phyloP scores from a whole-genome alignment of 2,113 vertebrate species.

The Mirza zaza region DNA sequence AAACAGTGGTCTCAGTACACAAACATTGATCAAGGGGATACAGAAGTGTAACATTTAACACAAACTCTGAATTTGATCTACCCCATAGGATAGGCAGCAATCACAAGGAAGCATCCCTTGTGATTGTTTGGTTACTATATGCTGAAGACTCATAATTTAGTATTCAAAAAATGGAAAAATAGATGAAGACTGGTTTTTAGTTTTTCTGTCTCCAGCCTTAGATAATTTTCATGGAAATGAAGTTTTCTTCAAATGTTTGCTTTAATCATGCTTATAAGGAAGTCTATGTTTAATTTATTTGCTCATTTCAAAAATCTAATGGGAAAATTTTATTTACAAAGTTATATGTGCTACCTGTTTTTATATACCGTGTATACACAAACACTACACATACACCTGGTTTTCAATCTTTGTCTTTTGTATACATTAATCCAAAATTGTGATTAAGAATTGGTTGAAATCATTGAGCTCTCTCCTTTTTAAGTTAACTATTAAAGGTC shows the following conservation, averaged over 20 bases:
- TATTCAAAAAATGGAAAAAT: background rate
- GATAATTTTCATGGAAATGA: background rate
- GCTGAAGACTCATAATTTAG: background rate
- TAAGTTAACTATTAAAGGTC: background rate
- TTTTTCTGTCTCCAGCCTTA: background rate
- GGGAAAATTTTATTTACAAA: background rate
- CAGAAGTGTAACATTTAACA: background rate
- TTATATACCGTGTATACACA: background rate
- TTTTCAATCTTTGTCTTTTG: background rate
- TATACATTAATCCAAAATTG: background rate
- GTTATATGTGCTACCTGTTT: background rate
- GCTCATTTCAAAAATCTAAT: background rate
- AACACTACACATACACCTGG: background rate
- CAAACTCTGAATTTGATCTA: background rate
- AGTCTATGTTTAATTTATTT: background rate
- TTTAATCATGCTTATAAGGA: background rate
- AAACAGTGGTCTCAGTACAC: background rate
- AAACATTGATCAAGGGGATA: background rate
- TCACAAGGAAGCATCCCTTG: background rate
- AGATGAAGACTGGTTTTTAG: background rate
- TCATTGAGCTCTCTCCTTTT: background rate
- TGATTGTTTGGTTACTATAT: background rate
- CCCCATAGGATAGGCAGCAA: background rate
- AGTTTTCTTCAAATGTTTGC: background rate
- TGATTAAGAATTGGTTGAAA: background rate